Conservation (phyloP, 2,113 vertebrate genomes). For the Romanogobio albipinnatus region DNA sequence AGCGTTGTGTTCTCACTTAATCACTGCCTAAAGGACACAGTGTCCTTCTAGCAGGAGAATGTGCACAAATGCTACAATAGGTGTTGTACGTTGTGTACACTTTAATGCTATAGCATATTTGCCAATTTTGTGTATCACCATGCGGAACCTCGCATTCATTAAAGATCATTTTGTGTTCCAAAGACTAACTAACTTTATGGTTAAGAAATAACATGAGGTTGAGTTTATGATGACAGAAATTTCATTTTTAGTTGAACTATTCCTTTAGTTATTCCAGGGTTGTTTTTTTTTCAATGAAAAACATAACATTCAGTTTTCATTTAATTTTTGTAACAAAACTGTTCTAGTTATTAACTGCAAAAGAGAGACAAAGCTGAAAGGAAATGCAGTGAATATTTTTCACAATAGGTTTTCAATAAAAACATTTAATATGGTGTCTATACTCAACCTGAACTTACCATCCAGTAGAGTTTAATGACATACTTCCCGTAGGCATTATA, state of each 20-base stretch:
- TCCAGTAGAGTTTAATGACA: conserved; percentile 89
- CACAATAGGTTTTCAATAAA: not conserved
- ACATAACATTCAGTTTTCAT: not conserved
- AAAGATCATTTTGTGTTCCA: not conserved
- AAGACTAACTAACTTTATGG: not conserved
- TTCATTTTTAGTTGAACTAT: not conserved
- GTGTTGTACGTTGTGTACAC: not conserved
- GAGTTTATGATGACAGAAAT: not conserved
- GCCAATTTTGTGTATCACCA: not conserved
- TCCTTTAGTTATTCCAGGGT: not conserved
- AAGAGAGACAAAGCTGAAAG: not conserved
- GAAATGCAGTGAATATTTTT: not conserved
- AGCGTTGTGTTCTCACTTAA: conserved; percentile 42
- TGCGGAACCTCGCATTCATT: not conserved
- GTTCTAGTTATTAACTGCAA: not conserved
- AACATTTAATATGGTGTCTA: not conserved
- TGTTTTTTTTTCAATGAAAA: not conserved
- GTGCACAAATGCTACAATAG: conserved; percentile 10
- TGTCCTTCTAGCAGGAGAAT: conserved; percentile 20
- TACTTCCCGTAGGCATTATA: conserved; percentile 94
- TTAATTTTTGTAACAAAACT: not conserved
- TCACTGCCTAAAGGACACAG: conserved; percentile 34
- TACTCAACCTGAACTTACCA: conserved; percentile 79
- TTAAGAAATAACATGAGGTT: not conserved
- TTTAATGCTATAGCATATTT: not conserved